Conservation (phyloP, 2,888 invertebrate genomes). For the Ochropleura leucogaster region DNA sequence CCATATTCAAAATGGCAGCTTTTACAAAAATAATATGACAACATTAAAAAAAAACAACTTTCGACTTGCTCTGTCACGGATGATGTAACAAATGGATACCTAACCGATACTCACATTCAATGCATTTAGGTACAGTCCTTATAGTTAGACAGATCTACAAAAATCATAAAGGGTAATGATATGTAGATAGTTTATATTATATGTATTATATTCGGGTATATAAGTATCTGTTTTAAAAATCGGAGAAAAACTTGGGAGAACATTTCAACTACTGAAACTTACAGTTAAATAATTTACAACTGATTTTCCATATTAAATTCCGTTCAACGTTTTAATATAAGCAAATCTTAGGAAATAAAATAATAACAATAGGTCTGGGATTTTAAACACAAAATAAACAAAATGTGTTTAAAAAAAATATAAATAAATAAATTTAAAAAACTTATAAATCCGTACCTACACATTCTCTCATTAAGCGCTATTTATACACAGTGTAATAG, state of each 20-base stretch:
- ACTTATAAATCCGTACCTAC: neutral
- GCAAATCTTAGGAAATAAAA: neutral
- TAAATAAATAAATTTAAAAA: neutral
- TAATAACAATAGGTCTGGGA: neutral
- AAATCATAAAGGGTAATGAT: constrained; percentile 65
- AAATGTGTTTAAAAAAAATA: neutral
- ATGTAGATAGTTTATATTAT: constrained; percentile 64
- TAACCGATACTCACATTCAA: constrained; percentile 22
- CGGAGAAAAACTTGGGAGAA: constrained; percentile 12
- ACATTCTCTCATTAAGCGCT: neutral
- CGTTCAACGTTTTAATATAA: neutral
- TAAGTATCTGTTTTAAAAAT: constrained; percentile 32
- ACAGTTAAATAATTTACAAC: neutral
- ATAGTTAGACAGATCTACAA: constrained; percentile 48
- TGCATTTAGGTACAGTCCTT: constrained; percentile 41
- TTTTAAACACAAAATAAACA: neutral
- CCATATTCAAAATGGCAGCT: neutral
- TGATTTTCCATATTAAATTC: neutral
- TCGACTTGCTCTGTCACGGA: constrained; percentile 13
- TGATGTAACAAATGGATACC: constrained; percentile 27
- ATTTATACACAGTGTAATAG: neutral
- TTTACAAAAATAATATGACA: neutral
- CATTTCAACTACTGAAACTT: neutral
- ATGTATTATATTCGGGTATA: constrained; percentile 32
- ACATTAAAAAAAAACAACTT: neutral